phyloP scores from a whole-genome alignment of 2,797 vertebrate species.

The Urocyon cinereoargenteus region DNA sequence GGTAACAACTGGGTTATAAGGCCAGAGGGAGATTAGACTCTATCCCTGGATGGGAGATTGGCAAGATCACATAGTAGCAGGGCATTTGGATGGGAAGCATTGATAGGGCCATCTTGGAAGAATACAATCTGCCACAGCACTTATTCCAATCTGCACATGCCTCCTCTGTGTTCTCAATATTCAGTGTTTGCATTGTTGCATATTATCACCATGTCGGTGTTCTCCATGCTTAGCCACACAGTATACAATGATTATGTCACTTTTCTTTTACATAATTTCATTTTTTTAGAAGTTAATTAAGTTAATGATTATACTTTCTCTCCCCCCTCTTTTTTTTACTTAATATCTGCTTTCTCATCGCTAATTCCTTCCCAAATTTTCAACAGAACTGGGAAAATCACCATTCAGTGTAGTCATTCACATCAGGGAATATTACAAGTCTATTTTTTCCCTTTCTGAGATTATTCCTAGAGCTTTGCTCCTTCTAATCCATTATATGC shows the following conservation, averaged over 20 bases:
- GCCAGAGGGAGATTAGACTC: background rate
- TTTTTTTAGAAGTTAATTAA: background rate
- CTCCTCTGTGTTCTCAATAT: background rate
- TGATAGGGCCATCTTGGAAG: background rate
- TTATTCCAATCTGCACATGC: background rate
- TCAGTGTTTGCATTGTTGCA: background rate
- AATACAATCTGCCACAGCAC: background rate
- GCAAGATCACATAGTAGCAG: background rate
- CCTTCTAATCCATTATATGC: background rate
- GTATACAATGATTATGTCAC: background rate
- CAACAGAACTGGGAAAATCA: background rate
- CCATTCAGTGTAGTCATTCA: background rate
- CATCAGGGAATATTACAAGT: background rate
- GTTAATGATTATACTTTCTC: background rate
- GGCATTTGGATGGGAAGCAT: background rate
- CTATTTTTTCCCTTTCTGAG: background rate
- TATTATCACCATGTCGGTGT: background rate
- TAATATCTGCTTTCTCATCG: background rate
- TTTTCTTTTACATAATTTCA: background rate
- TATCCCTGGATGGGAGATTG: background rate
- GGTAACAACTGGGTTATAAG: background rate
- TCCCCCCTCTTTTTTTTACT: background rate
- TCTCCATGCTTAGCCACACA: background rate
- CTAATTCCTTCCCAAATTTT: background rate
- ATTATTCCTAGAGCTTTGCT: background rate